Base-by-base conservation (phyloP, 2,888 invertebrate species). In the Trichogramma dendrolimi region DNA sequence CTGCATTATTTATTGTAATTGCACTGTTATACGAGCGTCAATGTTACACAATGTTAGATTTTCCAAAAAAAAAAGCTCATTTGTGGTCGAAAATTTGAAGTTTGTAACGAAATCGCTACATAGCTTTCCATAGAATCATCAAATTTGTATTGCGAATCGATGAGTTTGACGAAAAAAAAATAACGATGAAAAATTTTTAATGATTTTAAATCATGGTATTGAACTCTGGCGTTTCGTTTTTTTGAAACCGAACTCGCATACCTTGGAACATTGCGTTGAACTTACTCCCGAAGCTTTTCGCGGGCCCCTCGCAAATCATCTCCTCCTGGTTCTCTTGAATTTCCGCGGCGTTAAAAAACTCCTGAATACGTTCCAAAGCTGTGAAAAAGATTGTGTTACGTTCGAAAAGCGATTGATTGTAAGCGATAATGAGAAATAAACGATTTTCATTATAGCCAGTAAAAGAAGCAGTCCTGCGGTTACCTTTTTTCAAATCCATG, bases 401-500 rank as follows among this genome's bases (percentile, higher is more conserved):
- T 46, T 46, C 10, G 46, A 46, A 46, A 46, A 46, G 2, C n/a
- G n/a, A 46, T 46, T 46, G n/a, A 46, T 10, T 10, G 8, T 10
- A 46, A 46, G 8, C 8, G 3, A 46, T 46, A 46, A 8, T 46
- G 8, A 46, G n/a, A 10, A 27, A 27, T 7, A 46, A 62, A 40
- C 3, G 44, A 40, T 38, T 38, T 27, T 52, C 3, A 53, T 57
- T 56, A 48, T 27, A 27, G 27, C 27, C 27, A 11, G 27, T 54
- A 8, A 44, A 60, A 40, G 43, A 44, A 38, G 51, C 47, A 10
- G 27, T 27, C 27, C 11, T 10, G 47, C 7, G 7, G 48, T 75
- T 80, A 90, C 91, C 91, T 81, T 85, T 85, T 79, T 86, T 85
- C 62, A 91, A 80, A 71, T 91, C 88, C 83, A 91, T 87, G 43